These are phyloP conservation scores for Drosophila kepulauana DNA, from an alignment of 1,140 invertebrate genomes.

Conservation along the genomic window DNA sequence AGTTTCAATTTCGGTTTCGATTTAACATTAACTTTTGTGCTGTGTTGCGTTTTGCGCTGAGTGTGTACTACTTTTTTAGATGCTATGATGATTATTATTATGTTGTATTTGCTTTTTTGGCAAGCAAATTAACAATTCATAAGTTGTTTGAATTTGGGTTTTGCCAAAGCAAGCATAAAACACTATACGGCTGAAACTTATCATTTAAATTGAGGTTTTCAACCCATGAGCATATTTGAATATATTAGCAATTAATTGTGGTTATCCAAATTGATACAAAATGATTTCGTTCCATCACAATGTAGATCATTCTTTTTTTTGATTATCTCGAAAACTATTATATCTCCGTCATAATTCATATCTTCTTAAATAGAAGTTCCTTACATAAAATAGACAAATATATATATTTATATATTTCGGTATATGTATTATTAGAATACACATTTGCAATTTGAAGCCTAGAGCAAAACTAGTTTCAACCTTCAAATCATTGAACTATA, in stretches of 20 bases:
- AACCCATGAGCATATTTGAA: background rate
- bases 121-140: constrained; percentile 62
- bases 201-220: constrained; percentile 20
- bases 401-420: background rate
- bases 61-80: constrained; percentile 64
- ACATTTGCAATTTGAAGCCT: constrained; percentile 25
- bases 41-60: constrained; percentile 41
- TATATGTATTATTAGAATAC: background rate
- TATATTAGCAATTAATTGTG: background rate
- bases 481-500: constrained; percentile 57
- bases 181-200: constrained; percentile 3
- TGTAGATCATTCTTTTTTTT: background rate
- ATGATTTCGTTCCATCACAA: background rate
- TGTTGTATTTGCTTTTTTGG: constrained; percentile 33
- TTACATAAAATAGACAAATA: too few relatives aligned
- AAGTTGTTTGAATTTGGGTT: constrained; percentile 37
- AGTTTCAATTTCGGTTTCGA: constrained; percentile 23
- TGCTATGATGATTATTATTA: constrained; percentile 51
- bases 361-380: background rate
- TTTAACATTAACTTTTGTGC: constrained; percentile 11
- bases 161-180: constrained; percentile 21
- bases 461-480: constrained; percentile 49
- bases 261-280: constrained; percentile 21
- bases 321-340: background rate
- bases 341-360: background rate